Evolutionary conservation across 2,797 vertebrate species (phyloP).

Genomic region (Mormyrus hasselquistii): DNA sequence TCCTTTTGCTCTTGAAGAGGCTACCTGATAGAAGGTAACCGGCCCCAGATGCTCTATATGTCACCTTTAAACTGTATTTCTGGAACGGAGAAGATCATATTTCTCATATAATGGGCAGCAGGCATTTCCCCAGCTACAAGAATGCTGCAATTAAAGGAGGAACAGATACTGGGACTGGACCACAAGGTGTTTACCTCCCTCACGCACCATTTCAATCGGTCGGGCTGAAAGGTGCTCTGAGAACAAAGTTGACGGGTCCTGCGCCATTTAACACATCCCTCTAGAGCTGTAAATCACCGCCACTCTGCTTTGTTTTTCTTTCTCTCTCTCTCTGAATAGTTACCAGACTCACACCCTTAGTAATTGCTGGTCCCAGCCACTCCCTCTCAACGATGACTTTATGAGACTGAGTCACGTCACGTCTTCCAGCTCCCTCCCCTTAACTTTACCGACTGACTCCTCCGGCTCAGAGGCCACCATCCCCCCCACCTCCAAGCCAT

Average conservation of each 20-base stretch:
- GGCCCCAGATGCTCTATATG: not conserved
- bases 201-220: not conserved
- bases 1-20: not conserved
- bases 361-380: conserved; percentile 14
- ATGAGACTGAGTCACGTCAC: conserved; percentile 9
- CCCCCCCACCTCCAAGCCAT: not conserved
- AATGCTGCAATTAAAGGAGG: not conserved
- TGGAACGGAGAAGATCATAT: not conserved
- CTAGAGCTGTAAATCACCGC: not conserved
- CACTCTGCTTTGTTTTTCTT: not conserved
- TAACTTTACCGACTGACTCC: not conserved
- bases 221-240: not conserved
- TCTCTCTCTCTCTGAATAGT: conserved; percentile 15
- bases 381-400: conserved; percentile 11
- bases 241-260: not conserved
- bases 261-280: not conserved
- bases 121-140: not conserved
- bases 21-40: not conserved
- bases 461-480: not conserved
- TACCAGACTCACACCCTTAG: conserved; percentile 12
- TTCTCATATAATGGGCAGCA: not conserved
- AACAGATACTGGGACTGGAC: not conserved
- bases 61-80: not conserved
- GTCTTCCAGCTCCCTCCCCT: not conserved
- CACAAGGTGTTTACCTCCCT: not conserved